A percentile compares a stretch with the other conserved stretches of the same genome.
Conservation (phyloP, 2,888 invertebrate genomes). For the Heliconius sara region DNA sequence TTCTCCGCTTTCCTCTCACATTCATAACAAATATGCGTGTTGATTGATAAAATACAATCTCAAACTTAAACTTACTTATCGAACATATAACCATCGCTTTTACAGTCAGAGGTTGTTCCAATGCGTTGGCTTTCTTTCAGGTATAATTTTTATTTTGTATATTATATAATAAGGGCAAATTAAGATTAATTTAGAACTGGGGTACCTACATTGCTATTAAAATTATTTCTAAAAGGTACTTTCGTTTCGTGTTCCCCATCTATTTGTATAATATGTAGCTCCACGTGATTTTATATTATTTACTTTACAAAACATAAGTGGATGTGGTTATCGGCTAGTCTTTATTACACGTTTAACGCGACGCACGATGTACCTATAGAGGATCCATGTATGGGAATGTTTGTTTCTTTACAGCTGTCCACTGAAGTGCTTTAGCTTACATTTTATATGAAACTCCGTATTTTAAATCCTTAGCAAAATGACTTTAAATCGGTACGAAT, state of each 20-base stretch:
- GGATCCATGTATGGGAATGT: slow-evolving; percentile 6
- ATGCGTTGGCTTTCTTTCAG: not conserved
- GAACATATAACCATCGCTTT: too few species aligned
- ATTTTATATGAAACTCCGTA: not conserved
- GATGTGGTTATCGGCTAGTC: slow-evolving; percentile 9
- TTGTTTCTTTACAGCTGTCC: slow-evolving; percentile 12
- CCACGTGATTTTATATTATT: not conserved
- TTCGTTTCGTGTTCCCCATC: not conserved
- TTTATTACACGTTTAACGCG: slow-evolving; percentile 15
- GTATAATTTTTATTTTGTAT: not conserved
- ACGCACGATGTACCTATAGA: slow-evolving; percentile 8
- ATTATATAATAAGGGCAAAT: not conserved
- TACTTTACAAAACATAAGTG: slow-evolving; percentile 15
- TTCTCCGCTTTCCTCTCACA: too few species aligned
- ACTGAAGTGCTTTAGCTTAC: not conserved
- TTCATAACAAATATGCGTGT: too few species aligned
- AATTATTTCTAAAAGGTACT: not conserved
- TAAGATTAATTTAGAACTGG: not conserved
- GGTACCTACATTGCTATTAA: not conserved
- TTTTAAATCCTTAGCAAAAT: too few species aligned
- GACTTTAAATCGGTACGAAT: too few species aligned
- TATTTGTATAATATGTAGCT: not conserved
- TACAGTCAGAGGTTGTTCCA: not conserved
- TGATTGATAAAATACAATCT: too few species aligned
- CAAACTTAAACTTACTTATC: too few species aligned